Evolutionary conservation across 2,888 invertebrate species (phyloP).

Genomic region (Pocota personata): DNA sequence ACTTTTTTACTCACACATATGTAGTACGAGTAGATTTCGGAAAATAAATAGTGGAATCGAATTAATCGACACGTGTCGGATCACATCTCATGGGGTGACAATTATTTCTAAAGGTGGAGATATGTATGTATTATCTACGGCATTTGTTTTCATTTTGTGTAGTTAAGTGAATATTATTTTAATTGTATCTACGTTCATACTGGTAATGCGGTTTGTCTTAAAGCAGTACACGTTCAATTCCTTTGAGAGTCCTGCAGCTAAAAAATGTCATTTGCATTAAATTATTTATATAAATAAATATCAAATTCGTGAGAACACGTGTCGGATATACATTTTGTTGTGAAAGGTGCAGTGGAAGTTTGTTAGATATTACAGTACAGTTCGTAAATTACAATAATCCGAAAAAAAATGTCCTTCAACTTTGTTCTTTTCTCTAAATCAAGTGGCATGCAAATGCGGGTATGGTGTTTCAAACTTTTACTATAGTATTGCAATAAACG

Average conservation of each 20-base stretch:
- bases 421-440: too few species aligned
- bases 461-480: too few species aligned
- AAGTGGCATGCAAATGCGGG: too few species aligned
- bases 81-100: constrained; percentile 32
- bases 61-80: constrained; percentile 49
- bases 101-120: constrained; percentile 6
- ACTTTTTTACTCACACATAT: not conserved
- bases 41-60: not conserved
- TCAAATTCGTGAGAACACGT: constrained; percentile 13
- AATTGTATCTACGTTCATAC: not conserved
- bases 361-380: not conserved
- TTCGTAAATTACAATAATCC: not conserved
- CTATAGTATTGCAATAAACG: too few species aligned
- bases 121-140: not conserved
- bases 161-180: constrained; percentile 38
- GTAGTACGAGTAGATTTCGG: not conserved
- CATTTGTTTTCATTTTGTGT: constrained; percentile 26
- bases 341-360: too few species aligned
- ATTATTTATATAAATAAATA: constrained; percentile 2
- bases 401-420: too few species aligned
- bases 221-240: not conserved
- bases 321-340: not conserved
- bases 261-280: constrained; percentile 20
- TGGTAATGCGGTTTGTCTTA: not conserved
- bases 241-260: not conserved